phyloP scores from a whole-genome alignment of 2,797 vertebrate genomes.

The Macropus fuliginosus region DNA sequence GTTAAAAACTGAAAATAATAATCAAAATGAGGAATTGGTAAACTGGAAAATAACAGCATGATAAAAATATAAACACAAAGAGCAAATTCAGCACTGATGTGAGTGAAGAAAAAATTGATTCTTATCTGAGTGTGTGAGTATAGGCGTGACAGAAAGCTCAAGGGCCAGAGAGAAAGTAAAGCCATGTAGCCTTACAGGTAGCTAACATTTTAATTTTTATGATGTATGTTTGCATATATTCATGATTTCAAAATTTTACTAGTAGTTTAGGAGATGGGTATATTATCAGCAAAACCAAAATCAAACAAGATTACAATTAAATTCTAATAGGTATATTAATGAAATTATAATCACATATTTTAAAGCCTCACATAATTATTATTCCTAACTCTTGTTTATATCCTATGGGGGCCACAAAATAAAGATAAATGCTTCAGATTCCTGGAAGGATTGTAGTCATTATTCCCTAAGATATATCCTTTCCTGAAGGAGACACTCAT shows the following conservation, averaged over 20 bases:
- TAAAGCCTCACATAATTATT: neutral
- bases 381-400: neutral
- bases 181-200: neutral
- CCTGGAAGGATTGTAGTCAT: neutral
- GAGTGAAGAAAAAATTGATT: conserved; percentile 29
- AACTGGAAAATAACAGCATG: neutral
- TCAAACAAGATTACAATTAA: neutral
- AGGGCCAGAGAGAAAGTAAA: neutral
- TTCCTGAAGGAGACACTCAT: neutral
- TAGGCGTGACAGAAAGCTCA: conserved; percentile 9
- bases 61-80: conserved; percentile 25
- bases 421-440: neutral
- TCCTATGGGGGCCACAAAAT: neutral
- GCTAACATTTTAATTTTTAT: neutral
- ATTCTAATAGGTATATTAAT: neutral
- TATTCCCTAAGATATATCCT: neutral
- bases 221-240: neutral
- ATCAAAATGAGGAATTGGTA: neutral
- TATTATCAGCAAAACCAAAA: neutral
- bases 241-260: conserved; percentile 2
- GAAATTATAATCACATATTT: neutral
- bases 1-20: conserved; percentile 18
- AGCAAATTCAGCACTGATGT: conserved; percentile 32
- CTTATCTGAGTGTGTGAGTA: neutral
- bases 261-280: neutral